phyloP scores from a whole-genome alignment of 2,113 vertebrate species.

The Dipodomys merriami region DNA sequence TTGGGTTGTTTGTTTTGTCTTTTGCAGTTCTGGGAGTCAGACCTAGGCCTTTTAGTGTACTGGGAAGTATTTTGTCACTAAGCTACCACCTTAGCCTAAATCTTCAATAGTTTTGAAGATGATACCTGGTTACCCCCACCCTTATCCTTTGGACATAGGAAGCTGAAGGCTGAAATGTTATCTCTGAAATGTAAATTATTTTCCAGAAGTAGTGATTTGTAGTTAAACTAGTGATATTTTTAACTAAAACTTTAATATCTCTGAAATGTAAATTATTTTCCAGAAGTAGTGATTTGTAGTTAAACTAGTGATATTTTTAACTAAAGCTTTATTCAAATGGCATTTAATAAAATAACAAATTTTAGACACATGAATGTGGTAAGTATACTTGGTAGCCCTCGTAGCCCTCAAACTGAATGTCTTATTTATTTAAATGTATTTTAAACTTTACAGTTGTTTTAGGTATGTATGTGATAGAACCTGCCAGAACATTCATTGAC shows the following conservation, averaged over 20 bases:
- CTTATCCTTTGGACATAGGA: neutral
- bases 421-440: too few species aligned
- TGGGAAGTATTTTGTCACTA: neutral
- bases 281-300: neutral
- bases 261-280: neutral
- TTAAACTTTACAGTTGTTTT: neutral
- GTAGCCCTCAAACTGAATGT: neutral
- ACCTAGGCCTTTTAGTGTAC: too few species aligned
- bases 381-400: neutral
- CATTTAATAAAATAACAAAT: slow-evolving; percentile 13
- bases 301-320: slow-evolving; percentile 32
- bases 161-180: slow-evolving; percentile 1
- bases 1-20: neutral
- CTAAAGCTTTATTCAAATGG: neutral
- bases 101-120: slow-evolving; percentile 17
- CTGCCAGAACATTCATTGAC: neutral
- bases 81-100: neutral
- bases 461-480: neutral
- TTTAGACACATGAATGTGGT: neutral
- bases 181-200: neutral
- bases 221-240: slow-evolving; percentile 18
- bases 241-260: slow-evolving; percentile 25
- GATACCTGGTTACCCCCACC: neutral
- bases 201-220: neutral
- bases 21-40: too few species aligned